Evolutionary conservation across 2,888 invertebrate genomes (phyloP), one percentile per base, ranked within the genome.

Genomic region (Sisyra nigra): DNA sequence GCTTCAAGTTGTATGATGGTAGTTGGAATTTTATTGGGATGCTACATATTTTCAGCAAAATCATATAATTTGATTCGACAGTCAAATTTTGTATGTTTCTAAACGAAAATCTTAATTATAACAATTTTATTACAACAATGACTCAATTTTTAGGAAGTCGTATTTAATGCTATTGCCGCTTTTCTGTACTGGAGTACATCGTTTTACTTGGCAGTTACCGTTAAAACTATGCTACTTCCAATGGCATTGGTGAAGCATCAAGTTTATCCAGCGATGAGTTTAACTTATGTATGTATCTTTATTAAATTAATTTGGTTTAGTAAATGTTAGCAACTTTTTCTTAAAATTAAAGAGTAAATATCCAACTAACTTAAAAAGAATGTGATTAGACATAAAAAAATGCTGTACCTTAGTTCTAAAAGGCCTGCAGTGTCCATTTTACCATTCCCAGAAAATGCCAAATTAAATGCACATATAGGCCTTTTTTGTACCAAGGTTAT

Each of bases 221-320:
- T 86, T 14, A 78, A 84, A 51, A 64, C 84, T 34, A 80, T 80
- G 59, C 63, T 89, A 42, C 80, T 81, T 62, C 86, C 87, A 59
- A 66, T 79, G 24, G 62, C 72, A 45, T 80, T 74, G 34, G 81
- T 87, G 49, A 84, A 82, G 56, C 73, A 69, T 55, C 79, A 85
- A 55, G 83, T 82, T 10, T 87, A 85, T 65, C 87, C 88, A n/a
- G 84, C 87, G 2, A 83, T 88, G 81, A 83, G 82, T 19, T 83
- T 83, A 1, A 80, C 82, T 50, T 87, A 87, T 60, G 88, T 89
- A 66, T 80, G 84, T 76, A 45, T n/a, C n/a, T n/a, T n/a, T n/a
- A n/a, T n/a, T n/a, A n/a, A n/a, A n/a, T n/a, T n/a, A n/a, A n/a
- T n/a, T n/a, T n/a, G n/a, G n/a, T n/a, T n/a, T n/a, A n/a, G n/a